Evolutionary conservation across 2,797 vertebrate genomes (phyloP).

Genomic region (Ataeniobius toweri): DNA sequence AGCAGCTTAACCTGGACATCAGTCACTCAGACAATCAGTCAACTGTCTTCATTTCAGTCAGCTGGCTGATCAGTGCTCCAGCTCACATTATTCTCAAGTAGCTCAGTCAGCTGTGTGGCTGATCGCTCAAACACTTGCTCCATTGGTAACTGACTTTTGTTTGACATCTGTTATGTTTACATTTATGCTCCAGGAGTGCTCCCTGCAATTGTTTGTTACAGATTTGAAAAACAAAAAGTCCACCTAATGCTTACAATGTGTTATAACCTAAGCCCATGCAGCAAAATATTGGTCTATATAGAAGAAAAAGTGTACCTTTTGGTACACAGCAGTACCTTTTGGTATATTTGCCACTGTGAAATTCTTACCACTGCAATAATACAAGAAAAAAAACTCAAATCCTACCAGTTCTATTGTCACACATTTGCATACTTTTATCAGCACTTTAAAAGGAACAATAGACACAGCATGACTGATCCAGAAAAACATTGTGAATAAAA

Average conservation of each 20-base stretch:
- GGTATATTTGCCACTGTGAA: not conserved
- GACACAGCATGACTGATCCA: constrained; percentile 17
- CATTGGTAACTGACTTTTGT: not conserved
- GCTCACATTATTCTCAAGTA: constrained; percentile 31
- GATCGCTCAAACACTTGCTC: constrained; percentile 22
- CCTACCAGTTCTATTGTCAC: not conserved
- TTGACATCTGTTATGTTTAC: not conserved
- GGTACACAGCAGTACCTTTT: not conserved
- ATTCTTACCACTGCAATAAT: constrained; percentile 25
- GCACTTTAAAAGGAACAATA: not conserved
- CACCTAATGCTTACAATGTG: not conserved
- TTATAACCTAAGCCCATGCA: constrained; percentile 1
- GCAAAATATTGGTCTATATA: not conserved
- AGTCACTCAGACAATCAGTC: constrained; percentile 56
- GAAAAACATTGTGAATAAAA: constrained; percentile 16
- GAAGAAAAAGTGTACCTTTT: not conserved
- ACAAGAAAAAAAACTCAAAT: not conserved
- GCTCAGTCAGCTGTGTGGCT: constrained; percentile 41
- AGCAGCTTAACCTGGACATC: constrained; percentile 46
- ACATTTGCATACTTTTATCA: constrained; percentile 3
- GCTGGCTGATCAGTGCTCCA: constrained; percentile 25
- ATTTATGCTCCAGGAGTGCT: not conserved
- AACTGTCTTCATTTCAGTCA: constrained; percentile 53
- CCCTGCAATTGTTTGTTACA: not conserved
- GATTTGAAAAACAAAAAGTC: constrained; percentile 3